Evolutionary conservation across 37 sponge, comb jelly and placozoan genomes (phyloP), one percentile per base, ranked within the genome.

Genomic region (Geodia barretti): DNA sequence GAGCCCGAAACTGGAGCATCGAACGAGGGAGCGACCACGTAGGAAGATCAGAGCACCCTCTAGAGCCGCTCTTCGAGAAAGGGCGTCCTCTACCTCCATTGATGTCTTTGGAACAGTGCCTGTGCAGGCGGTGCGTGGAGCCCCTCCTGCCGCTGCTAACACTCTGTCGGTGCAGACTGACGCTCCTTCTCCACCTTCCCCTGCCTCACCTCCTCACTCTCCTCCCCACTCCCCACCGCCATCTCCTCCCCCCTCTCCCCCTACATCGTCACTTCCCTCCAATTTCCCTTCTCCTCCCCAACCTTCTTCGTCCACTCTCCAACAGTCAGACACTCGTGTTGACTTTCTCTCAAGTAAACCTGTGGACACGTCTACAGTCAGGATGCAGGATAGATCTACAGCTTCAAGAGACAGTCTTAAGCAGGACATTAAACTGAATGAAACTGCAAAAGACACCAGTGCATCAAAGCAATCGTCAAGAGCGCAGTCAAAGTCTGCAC

Each of bases 11-110:
- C 70, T 89, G 31, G 66, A 60, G 60, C 90, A 89, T 39, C 39
- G 31, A 7, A 89, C 85, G 4, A 39, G 54, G 17, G 71, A 89
- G 7, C 54, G 90, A 43, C 90, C 90, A 11, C 78, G 60, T 41
- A 70, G 90, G 29, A 83, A 84, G 68, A 75, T 74, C 0, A 78
- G 84, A 59, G 29, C 77, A 3, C 73, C 71, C 59, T 76, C 81
- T 38, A 76, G 41, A 39, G 19, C 36, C 17, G 14, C 26, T 54
- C 38, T 58, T 35, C 42, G 60, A 21, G 70, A 68, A 21, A 72
- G 3, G 19, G 76, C 54, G 14, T 14, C 14, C 54, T 47, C 54
- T 47, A 17, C 54, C 14, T 47, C 54, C 7, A 14, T 7, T 14
- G 14, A 14, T 47, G 14, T 47, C 7, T 47, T 47, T 14, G 54